Evolutionary conservation across 2,113 vertebrate species (phyloP).

Genomic region (Hippocampus zosterae): DNA sequence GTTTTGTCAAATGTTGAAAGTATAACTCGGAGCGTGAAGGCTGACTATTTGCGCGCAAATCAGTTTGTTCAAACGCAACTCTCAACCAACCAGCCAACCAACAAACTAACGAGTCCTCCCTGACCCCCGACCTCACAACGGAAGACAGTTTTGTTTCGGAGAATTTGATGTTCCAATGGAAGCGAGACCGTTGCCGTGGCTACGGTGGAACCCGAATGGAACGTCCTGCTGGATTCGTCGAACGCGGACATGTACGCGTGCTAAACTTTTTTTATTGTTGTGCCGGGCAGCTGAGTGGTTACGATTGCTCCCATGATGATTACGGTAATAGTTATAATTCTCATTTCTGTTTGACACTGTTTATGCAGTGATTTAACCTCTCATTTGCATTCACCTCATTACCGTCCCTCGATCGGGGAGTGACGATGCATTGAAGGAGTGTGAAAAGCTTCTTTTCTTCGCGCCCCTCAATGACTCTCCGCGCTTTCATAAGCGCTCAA

Average conservation of each 20-base stretch:
- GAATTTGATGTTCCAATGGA: background rate
- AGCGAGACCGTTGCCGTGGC: background rate
- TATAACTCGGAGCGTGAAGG: accelerated
- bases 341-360: background rate
- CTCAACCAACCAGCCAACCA: no score
- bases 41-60: no score
- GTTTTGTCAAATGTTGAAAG: background rate
- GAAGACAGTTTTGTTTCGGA: background rate
- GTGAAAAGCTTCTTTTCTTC: background rate
- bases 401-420: background rate
- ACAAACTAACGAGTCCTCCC: background rate
- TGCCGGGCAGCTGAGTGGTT: background rate
- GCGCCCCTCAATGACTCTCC: background rate
- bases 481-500: background rate
- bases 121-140: background rate
- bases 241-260: background rate
- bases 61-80: no score
- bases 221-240: background rate
- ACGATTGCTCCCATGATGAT: background rate
- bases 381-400: background rate
- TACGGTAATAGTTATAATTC: background rate
- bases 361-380: background rate
- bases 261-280: background rate
- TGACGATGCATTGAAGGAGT: background rate
- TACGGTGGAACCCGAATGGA: background rate